Conservation (phyloP, 1,140 invertebrate species). For the Leptestheria dahalacensis region DNA sequence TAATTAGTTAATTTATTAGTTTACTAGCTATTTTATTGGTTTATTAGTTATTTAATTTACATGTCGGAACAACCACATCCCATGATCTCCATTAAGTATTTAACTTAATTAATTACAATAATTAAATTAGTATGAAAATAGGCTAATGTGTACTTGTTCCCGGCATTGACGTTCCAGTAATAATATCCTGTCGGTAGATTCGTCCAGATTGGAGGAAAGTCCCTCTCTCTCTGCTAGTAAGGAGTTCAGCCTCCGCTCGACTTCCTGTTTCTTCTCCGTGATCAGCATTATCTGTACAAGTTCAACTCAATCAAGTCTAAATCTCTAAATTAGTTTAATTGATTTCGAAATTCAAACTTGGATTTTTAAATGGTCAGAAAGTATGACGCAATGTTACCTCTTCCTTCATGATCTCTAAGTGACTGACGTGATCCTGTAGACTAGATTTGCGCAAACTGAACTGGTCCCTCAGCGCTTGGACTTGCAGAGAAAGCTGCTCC, state of each 20-base stretch:
- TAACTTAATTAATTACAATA: background rate
- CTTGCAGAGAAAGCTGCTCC: slow-evolving; percentile 57
- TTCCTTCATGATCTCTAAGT: slow-evolving; percentile 69
- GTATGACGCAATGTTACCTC: too few relatives aligned
- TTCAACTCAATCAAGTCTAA: background rate
- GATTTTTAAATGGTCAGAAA: too few relatives aligned
- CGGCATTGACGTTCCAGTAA: slow-evolving; percentile 65
- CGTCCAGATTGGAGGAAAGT: slow-evolving; percentile 60
- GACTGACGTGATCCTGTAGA: slow-evolving; percentile 70
- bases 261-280: slow-evolving; percentile 63
- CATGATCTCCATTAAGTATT: background rate
- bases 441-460: slow-evolving; percentile 61
- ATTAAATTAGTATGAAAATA: slow-evolving; percentile 30
- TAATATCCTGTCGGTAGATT: slow-evolving; percentile 71
- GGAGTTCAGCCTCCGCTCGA: slow-evolving; percentile 58
- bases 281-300: slow-evolving; percentile 52
- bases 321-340: background rate
- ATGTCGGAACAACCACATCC: too few relatives aligned
- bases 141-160: slow-evolving; percentile 66
- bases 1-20: too few relatives aligned
- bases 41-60: too few relatives aligned
- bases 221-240: slow-evolving; percentile 61
- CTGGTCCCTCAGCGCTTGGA: slow-evolving; percentile 67
- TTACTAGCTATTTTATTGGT: too few relatives aligned
- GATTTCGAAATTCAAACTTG: background rate